Conservation (phyloP, 2,113 vertebrate genomes). For the Oryzias melastigma region DNA sequence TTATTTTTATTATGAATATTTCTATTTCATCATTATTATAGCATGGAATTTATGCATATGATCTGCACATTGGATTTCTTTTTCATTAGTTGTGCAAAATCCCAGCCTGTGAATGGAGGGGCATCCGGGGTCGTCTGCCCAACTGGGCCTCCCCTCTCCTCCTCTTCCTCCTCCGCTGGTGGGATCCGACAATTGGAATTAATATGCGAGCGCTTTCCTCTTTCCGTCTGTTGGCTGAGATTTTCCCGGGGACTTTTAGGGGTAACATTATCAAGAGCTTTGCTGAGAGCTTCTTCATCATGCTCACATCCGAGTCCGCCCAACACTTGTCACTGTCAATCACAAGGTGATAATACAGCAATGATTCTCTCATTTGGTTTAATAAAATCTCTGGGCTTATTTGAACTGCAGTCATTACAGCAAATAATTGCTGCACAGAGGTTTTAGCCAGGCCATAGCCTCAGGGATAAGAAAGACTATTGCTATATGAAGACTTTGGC, state of each 20-base stretch:
- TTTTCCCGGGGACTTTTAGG: conserved; percentile 92
- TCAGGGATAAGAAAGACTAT: conserved; percentile 93
- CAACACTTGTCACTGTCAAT: conserved; percentile 99
- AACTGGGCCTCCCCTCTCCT: conserved; percentile 46
- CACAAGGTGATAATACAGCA: conserved; percentile 96
- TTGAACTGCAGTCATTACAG: conserved; percentile 97
- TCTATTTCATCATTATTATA: conserved; percentile 82
- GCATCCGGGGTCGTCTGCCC: conserved; percentile 52
- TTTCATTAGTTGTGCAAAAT: conserved; percentile 94
- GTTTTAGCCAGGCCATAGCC: conserved; percentile 93
- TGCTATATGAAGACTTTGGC: conserved; percentile 88
- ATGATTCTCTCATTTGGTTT: conserved; percentile 99
- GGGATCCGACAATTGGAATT: conserved; percentile 84
- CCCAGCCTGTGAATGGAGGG: conserved; percentile 80
- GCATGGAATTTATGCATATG: conserved; percentile 86
- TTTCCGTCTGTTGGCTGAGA: conserved; percentile 88
- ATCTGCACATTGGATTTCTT: conserved; percentile 84
- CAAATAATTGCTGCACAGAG: conserved; percentile 95
- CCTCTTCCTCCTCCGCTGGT: conserved; percentile 25
- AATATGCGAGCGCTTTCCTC: conserved; percentile 85
- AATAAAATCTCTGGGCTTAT: conserved; percentile 99
- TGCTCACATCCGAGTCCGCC: conserved; percentile 85
- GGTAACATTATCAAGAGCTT: conserved; percentile 98
- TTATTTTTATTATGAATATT: conserved; percentile 99
- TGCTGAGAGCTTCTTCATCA: conserved; percentile 90